phyloP scores from a whole-genome alignment of 2,888 invertebrate species.

The Nemotelus nigrinus region DNA sequence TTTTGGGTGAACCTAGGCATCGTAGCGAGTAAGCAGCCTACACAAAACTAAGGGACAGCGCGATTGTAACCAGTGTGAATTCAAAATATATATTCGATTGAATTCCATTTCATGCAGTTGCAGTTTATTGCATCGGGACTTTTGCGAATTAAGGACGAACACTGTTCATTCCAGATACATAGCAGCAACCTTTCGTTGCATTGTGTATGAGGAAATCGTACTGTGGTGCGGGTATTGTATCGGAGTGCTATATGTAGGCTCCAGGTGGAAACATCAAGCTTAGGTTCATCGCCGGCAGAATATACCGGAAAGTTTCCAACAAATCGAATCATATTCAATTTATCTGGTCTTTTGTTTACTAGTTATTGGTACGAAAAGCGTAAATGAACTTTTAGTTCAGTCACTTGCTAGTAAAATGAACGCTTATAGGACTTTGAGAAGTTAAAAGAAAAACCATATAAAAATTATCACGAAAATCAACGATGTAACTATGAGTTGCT shows the following conservation, averaged over 20 bases:
- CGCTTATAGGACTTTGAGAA: background rate
- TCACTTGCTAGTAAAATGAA: too few species aligned
- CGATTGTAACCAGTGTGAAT: background rate
- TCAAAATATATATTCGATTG: background rate
- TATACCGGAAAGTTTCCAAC: background rate
- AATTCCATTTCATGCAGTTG: background rate
- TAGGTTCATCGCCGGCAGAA: background rate
- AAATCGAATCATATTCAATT: conserved; percentile 10
- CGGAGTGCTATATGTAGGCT: background rate
- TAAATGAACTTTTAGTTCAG: too few species aligned
- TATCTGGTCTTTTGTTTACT: background rate
- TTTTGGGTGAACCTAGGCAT: background rate
- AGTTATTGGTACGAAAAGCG: too few species aligned
- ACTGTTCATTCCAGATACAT: background rate
- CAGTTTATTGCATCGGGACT: background rate
- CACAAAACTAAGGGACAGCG: background rate
- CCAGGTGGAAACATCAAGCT: too few species aligned
- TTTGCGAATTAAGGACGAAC: background rate
- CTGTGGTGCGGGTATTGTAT: background rate
- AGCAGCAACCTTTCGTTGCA: background rate
- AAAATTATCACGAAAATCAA: background rate
- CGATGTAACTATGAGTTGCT: too few species aligned
- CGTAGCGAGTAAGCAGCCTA: background rate
- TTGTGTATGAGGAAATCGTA: background rate
- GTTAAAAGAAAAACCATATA: background rate